A percentile compares a stretch with the other conserved stretches of the same genome.
phyloP scores from a whole-genome alignment of 2,113 vertebrate genomes.

The Haemorhous mexicanus region DNA sequence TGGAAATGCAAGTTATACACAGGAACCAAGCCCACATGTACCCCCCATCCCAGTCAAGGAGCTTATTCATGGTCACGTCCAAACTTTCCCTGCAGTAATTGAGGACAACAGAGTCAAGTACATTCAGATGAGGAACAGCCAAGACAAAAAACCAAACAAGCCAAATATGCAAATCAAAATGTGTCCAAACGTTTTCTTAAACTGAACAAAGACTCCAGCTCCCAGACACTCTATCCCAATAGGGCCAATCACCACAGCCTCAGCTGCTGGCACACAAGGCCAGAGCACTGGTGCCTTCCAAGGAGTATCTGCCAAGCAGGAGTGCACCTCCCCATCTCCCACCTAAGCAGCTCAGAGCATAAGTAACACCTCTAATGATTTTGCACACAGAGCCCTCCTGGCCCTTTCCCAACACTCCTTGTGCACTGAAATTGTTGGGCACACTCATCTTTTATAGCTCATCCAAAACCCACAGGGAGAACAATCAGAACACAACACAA shows the following conservation, averaged over 20 bases:
- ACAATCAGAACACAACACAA: not conserved
- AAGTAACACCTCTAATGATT: not conserved
- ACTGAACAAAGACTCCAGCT: not conserved
- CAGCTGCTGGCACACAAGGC: not conserved
- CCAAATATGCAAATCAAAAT: not conserved
- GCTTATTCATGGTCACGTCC: not conserved
- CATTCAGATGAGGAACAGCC: not conserved
- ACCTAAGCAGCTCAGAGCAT: not conserved
- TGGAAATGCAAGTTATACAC: not conserved
- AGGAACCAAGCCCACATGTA: not conserved
- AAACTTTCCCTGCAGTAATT: not conserved
- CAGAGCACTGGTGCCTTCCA: not conserved
- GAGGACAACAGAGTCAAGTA: not conserved
- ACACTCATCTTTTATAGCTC: not conserved
- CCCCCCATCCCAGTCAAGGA: not conserved
- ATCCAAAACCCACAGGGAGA: not conserved
- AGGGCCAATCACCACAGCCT: not conserved
- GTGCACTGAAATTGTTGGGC: not conserved
- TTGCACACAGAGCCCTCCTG: not conserved
- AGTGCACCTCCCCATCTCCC: not conserved
- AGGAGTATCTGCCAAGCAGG: not conserved
- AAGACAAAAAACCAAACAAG: not conserved
- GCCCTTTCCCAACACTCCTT: not conserved
- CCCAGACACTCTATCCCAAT: not conserved
- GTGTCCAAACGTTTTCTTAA: not conserved